Evolutionary conservation across 35 echinoderm and acorn worm genomes (phyloP), one percentile per base, ranked within the genome.

Genomic region (Anneissia japonica): DNA sequence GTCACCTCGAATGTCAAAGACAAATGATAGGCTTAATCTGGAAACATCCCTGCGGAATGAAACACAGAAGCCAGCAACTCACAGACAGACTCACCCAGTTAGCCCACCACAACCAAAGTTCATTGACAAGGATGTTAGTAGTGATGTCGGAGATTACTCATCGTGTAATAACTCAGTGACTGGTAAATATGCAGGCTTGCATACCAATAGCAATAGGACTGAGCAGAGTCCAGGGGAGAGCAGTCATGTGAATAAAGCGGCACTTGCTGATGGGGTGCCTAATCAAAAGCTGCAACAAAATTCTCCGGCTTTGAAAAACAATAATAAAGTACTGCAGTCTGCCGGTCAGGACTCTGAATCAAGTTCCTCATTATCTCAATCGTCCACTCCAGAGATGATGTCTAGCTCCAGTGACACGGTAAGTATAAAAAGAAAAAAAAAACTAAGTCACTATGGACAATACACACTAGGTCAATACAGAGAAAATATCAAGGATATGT

Each of bases 381-480:
- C 85, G 4, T 94, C 94, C 7, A 90, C 94, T 35, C 90, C 86
- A 28, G 93, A 96, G 28, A 84, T 87, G 73, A 85, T 84, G 39
- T 96, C 93, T 79, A 92, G 93, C 84, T 85, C 84, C 36, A 96
- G 93, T 55, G 93, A 96, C 55, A 87, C 90, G 4, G 93, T 96
- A 90, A 89, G 93, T 96, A 1, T n/a, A n/a, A n/a, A n/a, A n/a
- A n/a, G n/a, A n/a, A n/a, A n/a, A n/a, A n/a, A n/a, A n/a, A n/a
- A n/a, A n/a, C n/a, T n/a, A n/a, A n/a, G n/a, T n/a, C n/a, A n/a
- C n/a, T n/a, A n/a, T n/a, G n/a, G n/a, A n/a, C n/a, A n/a, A n/a
- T n/a, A n/a, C n/a, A n/a, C n/a, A n/a, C n/a, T n/a, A n/a, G n/a
- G n/a, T n/a, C n/a, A n/a, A n/a, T n/a, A n/a, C n/a, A n/a, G n/a